Conservation (phyloP, 2,113 vertebrate species). For the Shinisaurus crocodilurus region DNA sequence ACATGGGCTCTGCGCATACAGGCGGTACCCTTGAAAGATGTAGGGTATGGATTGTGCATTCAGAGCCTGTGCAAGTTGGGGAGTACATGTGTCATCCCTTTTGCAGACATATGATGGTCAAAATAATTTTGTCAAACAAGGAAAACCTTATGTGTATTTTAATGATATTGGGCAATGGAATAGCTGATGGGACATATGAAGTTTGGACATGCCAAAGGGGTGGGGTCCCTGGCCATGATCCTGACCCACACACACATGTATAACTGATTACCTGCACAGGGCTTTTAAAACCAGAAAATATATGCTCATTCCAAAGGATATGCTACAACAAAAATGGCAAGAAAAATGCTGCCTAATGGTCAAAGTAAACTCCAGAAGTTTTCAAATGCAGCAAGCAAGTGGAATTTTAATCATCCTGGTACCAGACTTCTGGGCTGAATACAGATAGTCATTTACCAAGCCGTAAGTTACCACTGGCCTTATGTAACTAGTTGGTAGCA, state of each 20-base stretch:
- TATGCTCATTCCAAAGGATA: too few species aligned
- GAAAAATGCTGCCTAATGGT: too few species aligned
- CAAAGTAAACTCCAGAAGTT: not conserved
- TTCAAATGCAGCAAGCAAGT: not conserved
- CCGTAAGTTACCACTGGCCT: not conserved
- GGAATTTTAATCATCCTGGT: not conserved
- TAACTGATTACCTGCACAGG: not conserved
- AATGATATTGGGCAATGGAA: too few species aligned
- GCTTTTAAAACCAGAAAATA: not conserved
- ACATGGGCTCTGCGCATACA: too few species aligned
- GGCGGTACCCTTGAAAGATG: not conserved
- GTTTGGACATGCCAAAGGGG: not conserved
- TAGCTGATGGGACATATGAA: not conserved
- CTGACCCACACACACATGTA: not conserved
- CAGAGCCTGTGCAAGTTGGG: not conserved
- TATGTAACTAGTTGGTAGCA: not conserved
- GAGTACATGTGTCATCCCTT: not conserved
- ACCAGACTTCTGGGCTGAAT: not conserved
- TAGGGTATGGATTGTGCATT: not conserved
- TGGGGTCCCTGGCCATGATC: not conserved
- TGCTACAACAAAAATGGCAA: not conserved
- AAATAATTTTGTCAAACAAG: too few species aligned
- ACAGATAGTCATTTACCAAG: not conserved
- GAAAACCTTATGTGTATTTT: too few species aligned
- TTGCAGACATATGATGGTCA: too few species aligned